These are phyloP conservation scores for Zingel zingel DNA, from an alignment of 2,113 vertebrate species.

Conservation along the genomic window DNA sequence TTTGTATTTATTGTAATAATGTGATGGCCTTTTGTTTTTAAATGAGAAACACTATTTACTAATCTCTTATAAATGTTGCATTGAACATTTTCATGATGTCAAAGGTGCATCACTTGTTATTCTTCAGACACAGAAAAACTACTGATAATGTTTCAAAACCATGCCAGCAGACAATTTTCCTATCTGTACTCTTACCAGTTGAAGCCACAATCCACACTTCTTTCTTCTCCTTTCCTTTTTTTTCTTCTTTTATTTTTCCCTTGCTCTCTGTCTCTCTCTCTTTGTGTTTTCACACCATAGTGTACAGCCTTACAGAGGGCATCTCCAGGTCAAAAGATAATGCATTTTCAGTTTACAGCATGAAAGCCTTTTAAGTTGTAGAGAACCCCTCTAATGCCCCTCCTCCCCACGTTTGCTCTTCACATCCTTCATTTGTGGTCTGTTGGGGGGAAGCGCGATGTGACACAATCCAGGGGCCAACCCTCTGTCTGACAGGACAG, in stretches of 20 bases:
- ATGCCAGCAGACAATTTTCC: constrained; percentile 51
- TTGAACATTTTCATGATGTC: constrained; percentile 54
- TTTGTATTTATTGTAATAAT: constrained; percentile 24
- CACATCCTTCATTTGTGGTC: constrained; percentile 85
- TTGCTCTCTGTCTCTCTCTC: constrained; percentile 18
- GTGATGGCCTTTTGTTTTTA: constrained; percentile 30
- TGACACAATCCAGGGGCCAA: constrained; percentile 89
- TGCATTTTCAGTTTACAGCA: constrained; percentile 92
- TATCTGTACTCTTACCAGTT: constrained; percentile 44
- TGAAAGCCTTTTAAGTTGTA: constrained; percentile 80
- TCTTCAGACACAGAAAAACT: constrained; percentile 51
- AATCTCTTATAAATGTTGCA: constrained; percentile 28
- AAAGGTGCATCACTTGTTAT: constrained; percentile 72
- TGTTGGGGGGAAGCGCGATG: constrained; percentile 83
- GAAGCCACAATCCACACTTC: constrained; percentile 31
- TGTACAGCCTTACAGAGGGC: constrained; percentile 88
- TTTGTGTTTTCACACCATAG: constrained; percentile 79
- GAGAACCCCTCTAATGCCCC: constrained; percentile 56
- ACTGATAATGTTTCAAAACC: constrained; percentile 48
- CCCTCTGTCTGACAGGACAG: constrained; percentile 83
- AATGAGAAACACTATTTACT: constrained; percentile 48
- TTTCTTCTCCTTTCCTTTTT: constrained; percentile 9
- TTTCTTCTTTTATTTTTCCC: not conserved
- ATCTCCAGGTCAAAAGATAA: constrained; percentile 92
- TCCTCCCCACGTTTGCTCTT: constrained; percentile 80